Evolutionary conservation across 2,113 vertebrate species (phyloP).

Genomic region (Tyrannus savana): DNA sequence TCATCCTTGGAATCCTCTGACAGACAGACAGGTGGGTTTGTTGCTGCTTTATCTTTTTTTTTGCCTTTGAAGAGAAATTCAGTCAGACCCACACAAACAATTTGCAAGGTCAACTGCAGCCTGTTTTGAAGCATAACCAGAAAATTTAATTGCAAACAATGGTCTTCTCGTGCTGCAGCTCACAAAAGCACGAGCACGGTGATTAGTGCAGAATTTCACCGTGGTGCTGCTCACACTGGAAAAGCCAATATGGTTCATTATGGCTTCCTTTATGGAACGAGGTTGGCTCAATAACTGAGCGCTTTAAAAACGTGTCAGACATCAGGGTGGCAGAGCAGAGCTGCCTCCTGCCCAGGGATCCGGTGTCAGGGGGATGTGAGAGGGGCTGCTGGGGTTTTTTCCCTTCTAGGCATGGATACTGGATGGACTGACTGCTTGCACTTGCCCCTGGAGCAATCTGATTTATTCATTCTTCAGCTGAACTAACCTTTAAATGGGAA

Average conservation of each 20-base stretch:
- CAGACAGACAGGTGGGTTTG: not conserved
- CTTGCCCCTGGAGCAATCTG: not conserved
- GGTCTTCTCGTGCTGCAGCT: not conserved
- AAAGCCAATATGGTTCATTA: fast-evolving
- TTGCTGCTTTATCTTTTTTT: not conserved
- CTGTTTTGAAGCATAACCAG: not conserved
- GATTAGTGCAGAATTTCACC: not conserved
- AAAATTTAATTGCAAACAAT: not conserved
- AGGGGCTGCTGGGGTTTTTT: not conserved
- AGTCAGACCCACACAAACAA: not conserved
- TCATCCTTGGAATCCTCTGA: not conserved
- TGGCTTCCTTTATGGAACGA: not conserved
- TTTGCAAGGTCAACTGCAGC: not conserved
- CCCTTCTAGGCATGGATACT: not conserved
- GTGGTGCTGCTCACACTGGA: not conserved
- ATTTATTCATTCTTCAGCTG: not conserved
- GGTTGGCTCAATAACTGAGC: not conserved
- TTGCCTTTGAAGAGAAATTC: not conserved
- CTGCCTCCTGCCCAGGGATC: not conserved
- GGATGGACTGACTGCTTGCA: not conserved
- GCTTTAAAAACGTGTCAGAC: not conserved
- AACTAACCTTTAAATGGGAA: not conserved
- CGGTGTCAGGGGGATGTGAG: not conserved
- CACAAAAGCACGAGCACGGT: fast-evolving
- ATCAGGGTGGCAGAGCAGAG: not conserved